Evolutionary conservation across 2,113 vertebrate species (phyloP).

Genomic region (Himantopus leucocephalus): DNA sequence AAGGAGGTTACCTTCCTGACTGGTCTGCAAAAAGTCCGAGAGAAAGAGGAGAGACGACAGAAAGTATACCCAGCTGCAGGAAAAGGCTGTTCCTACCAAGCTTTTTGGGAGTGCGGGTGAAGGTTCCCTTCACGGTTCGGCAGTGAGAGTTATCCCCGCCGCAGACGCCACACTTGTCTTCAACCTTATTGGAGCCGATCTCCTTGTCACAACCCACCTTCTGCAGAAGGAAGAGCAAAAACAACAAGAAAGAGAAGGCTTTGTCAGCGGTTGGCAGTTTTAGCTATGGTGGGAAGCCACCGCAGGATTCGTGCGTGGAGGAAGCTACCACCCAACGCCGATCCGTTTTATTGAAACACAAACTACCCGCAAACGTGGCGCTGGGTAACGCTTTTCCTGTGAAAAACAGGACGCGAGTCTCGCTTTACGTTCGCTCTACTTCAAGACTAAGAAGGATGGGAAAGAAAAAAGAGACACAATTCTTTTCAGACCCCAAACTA

Average conservation of each 20-base stretch:
- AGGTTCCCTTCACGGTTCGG: conserved; percentile 92
- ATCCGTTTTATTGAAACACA: not conserved
- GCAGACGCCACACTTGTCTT: conserved; percentile 96
- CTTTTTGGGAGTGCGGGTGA: conserved; percentile 91
- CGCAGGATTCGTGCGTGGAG: not conserved
- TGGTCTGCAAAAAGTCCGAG: not conserved
- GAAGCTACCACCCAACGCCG: not conserved
- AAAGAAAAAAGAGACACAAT: not conserved
- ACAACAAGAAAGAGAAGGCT: not conserved
- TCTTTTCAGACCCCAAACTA: not conserved
- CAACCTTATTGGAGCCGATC: conserved; percentile 90
- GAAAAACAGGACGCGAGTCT: not conserved
- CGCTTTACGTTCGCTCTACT: not conserved
- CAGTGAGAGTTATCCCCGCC: conserved; percentile 96
- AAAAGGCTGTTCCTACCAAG: conserved; percentile 78
- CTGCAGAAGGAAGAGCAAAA: conserved; percentile 66
- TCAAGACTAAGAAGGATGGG: not conserved
- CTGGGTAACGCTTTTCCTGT: not conserved
- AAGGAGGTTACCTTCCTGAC: not conserved
- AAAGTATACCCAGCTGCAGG: not conserved
- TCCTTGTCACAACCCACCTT: conserved; percentile 96
- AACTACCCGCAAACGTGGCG: not conserved
- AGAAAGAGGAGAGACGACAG: not conserved
- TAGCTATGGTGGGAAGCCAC: not conserved
- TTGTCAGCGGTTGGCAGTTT: not conserved